phyloP scores from a whole-genome alignment of 2,888 invertebrate species.

The Drosophila niveifrons region DNA sequence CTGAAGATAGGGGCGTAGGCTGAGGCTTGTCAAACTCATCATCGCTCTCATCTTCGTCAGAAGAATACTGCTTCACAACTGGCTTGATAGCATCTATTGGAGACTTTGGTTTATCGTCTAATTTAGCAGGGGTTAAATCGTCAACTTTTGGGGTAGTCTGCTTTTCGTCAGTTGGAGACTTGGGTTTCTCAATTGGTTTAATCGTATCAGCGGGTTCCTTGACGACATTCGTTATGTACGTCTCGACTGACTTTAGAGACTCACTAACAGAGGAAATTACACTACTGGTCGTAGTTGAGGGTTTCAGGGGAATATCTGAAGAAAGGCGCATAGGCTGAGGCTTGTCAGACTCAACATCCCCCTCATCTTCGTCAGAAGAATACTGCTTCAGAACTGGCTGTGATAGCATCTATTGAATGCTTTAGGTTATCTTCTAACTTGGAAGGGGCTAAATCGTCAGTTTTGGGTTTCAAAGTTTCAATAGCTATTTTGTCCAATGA shows the following conservation, averaged over 20 bases:
- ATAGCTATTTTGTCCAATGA: no score
- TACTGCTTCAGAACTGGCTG: constrained; percentile 8
- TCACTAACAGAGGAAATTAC: not conserved
- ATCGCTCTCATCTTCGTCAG: no score
- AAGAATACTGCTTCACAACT: no score
- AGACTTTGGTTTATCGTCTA: no score
- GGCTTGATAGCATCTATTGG: no score
- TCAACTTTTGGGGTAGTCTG: not conserved
- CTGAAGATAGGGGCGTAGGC: no score
- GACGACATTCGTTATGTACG: not conserved
- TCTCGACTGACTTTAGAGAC: no score
- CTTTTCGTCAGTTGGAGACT: not conserved
- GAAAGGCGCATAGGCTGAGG: not conserved
- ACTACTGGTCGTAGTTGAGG: constrained; percentile 2
- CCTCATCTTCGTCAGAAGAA: constrained; percentile 10
- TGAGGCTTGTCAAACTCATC: no score
- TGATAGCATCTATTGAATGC: constrained; percentile 13
- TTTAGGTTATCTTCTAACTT: constrained; percentile 25
- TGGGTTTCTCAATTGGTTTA: not conserved
- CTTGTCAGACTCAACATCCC: constrained; percentile 13
- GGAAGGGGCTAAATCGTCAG: not conserved
- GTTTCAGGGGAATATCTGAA: not conserved
- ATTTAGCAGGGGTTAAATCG: no score
- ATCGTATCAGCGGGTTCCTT: not conserved
- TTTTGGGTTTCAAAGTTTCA: constrained; percentile 5